Evolutionary conservation across 2,888 invertebrate species (phyloP), one percentile per base, ranked within the genome.

Genomic region (Andricus quercusramuli): DNA sequence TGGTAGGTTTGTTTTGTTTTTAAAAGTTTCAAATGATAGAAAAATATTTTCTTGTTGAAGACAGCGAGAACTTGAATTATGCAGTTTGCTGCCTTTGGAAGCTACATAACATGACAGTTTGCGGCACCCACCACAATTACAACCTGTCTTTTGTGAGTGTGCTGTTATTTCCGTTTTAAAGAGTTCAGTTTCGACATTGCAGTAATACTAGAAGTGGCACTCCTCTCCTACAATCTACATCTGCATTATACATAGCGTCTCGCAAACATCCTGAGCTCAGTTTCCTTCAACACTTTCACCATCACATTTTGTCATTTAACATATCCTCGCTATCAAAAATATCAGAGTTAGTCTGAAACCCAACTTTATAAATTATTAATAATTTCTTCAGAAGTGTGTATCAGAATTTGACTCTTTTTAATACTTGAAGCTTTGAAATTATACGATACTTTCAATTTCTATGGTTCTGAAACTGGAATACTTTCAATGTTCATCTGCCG

Each of bases 181-280:
- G 68, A 44, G 68, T 70, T 70, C 68, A 47, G 29, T 70, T 70
- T 70, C 68, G 68, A 70, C 68, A 70, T 47, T 56, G n/a, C 68
- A 70, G 68, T 70, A 70, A 70, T 70, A 70, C 68, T 51, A 70
- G 68, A 70, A 70, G 68, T 70, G 68, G 47, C 68, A 70, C 68
- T 70, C 68, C 68, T 70, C 68, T 70, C 25, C 68, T 70, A 67
- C 66, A 67, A 37, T 47, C 44, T 70, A 25, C 68, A 70, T 47
- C 51, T 47, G 47, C 68, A 70, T 70, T 47, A 70, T 70, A 47
- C 68, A 56, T n/a, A 56, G 9, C 56, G n/a, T 56, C 56, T 56
- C 29, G 47, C 47, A 47, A 70, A 44, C 68, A 70, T 70, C 41
- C 44, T 70, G 68, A 70, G 44, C 68, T 70, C 68, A 70, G 68